Evolutionary conservation across 2,113 vertebrate genomes (phyloP).

Genomic region (Cryptomyrus ogoouensis): DNA sequence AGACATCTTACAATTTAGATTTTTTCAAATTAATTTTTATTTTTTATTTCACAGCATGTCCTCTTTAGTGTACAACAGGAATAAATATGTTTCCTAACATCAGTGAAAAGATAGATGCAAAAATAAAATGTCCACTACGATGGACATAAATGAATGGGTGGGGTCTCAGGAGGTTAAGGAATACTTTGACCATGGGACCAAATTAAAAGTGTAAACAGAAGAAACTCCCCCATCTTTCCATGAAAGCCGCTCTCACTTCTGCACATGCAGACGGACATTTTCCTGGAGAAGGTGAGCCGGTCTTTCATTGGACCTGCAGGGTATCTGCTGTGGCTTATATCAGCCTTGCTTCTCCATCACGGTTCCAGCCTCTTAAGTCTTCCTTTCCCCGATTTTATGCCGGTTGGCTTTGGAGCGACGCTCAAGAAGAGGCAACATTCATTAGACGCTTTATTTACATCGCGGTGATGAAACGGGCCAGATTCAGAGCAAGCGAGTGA

Average conservation of each 20-base stretch:
- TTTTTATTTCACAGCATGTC: no score
- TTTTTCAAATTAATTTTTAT: no score
- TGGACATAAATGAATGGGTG: no score
- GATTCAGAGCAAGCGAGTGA: neutral
- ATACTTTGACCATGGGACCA: no score
- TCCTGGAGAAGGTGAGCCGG: neutral
- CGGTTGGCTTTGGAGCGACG: neutral
- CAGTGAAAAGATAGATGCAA: no score
- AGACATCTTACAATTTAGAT: no score
- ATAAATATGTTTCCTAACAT: no score
- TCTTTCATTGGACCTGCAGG: neutral
- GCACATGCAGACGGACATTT: neutral
- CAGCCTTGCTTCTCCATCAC: neutral
- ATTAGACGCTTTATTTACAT: conserved; percentile 8
- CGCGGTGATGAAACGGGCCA: neutral
- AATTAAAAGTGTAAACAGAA: neutral
- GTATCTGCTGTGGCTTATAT: neutral
- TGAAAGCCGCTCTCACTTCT: neutral
- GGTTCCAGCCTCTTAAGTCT: neutral
- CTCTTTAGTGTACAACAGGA: no score
- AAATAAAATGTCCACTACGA: no score
- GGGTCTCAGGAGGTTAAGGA: no score
- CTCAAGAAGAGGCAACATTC: neutral
- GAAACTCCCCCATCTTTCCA: neutral
- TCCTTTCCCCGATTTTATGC: neutral